Percentiles rank a stretch among this genome's conserved stretches.
Conservation (phyloP, 53 echinoderm and acorn worm genomes). For the Echinometra lucunter region DNA sequence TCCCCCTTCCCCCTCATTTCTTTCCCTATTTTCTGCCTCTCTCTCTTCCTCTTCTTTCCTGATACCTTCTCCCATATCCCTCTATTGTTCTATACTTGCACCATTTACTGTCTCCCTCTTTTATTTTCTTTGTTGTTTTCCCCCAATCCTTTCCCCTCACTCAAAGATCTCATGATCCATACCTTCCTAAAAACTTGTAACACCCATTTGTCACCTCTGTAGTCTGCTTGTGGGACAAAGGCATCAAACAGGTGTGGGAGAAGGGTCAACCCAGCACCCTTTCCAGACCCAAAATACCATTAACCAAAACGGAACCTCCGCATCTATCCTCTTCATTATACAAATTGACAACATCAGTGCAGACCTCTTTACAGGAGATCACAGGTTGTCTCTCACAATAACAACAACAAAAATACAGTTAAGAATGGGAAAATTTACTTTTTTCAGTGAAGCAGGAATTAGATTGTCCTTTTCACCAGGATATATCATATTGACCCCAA, state of each 20-base stretch:
- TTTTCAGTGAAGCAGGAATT: neutral
- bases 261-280: neutral
- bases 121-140: neutral
- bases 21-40: neutral
- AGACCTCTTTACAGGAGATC: neutral
- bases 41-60: neutral
- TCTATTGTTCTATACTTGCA: neutral
- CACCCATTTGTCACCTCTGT: constrained; percentile 30
- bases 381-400: constrained; percentile 25
- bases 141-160: neutral
- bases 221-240: constrained; percentile 18
- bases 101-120: neutral
- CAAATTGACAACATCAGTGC: constrained; percentile 43
- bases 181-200: constrained; percentile 16
- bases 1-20: neutral
- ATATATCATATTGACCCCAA: constrained; percentile 9
- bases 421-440: neutral
- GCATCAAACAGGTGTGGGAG: neutral
- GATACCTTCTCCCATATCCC: neutral
- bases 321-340: constrained; percentile 24
- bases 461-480: neutral
- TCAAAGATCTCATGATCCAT: neutral
- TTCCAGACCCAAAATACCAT: neutral
- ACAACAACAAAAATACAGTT: neutral
- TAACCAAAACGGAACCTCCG: constrained; percentile 15